Conservation (phyloP, 2,888 invertebrate genomes). For the Euzetes globulus region DNA sequence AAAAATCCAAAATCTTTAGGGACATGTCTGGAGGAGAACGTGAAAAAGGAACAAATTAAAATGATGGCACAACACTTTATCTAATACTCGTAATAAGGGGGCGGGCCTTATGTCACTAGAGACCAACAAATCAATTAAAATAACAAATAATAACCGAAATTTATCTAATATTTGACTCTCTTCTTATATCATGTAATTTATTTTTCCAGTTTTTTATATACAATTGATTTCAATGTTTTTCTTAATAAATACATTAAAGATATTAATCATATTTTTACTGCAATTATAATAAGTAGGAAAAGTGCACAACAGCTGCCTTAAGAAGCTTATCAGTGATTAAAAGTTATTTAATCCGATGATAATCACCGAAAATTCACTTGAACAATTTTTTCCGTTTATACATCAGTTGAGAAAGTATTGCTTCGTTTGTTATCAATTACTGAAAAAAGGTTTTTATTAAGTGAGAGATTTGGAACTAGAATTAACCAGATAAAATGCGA, state of each 20-base stretch:
- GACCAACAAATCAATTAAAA: no score
- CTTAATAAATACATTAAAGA: neutral
- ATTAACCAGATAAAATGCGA: neutral
- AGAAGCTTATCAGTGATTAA: slow-evolving; percentile 1
- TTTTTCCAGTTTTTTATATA: neutral
- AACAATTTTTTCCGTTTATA: neutral
- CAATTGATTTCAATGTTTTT: neutral
- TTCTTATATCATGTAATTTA: no score
- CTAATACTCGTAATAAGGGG: no score
- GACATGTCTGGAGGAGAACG: no score
- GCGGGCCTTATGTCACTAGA: no score
- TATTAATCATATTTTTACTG: neutral
- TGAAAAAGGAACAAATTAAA: no score
- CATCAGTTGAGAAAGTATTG: slow-evolving; percentile 1
- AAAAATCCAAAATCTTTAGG: no score
- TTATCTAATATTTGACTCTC: no score
- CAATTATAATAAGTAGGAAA: slow-evolving; percentile 18
- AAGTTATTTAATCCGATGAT: neutral
- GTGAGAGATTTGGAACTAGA: neutral
- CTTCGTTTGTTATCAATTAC: neutral
- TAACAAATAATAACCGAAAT: no score
- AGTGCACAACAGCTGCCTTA: slow-evolving; percentile 23
- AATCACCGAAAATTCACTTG: neutral
- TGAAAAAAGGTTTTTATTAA: neutral
- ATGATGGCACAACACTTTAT: no score